Percentiles rank a stretch among this genome's conserved stretches.
These are phyloP conservation scores for Fopius arisanus DNA, from an alignment of 1,140 invertebrate species.

Conservation along the genomic window DNA sequence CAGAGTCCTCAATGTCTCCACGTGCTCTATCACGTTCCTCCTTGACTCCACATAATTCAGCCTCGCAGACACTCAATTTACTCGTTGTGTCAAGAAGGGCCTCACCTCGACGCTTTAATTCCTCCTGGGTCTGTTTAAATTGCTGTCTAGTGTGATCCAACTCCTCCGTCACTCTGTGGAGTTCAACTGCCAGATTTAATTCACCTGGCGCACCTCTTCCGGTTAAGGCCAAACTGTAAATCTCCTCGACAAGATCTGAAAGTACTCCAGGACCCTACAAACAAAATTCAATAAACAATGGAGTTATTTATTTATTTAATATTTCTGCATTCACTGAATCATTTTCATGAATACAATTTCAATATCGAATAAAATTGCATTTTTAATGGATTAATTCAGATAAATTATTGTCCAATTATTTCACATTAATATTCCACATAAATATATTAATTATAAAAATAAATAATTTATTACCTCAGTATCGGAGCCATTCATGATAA, in stretches of 20 bases:
- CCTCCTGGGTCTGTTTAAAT: conserved; percentile 77
- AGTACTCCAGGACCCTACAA: conserved; percentile 51
- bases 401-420: too few relatives aligned
- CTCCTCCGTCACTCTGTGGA: conserved; percentile 82
- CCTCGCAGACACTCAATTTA: conserved; percentile 82
- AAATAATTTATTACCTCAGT: conserved; percentile 48
- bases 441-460: not conserved
- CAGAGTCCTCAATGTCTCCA: conserved; percentile 72
- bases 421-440: too few relatives aligned
- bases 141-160: conserved; percentile 78
- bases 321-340: too few relatives aligned
- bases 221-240: conserved; percentile 73
- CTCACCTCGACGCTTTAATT: conserved; percentile 81
- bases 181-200: conserved; percentile 71
- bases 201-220: conserved; percentile 63
- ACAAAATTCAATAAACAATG: conserved; percentile 2
- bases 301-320: not conserved
- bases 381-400: too few relatives aligned
- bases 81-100: conserved; percentile 80
- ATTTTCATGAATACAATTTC: not conserved
- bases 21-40: conserved; percentile 84
- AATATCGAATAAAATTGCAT: too few relatives aligned
- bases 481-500: conserved; percentile 57
- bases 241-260: conserved; percentile 72
- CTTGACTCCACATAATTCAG: conserved; percentile 78